Conservation (phyloP, 1,140 invertebrate genomes). For the Watersipora subatra region DNA sequence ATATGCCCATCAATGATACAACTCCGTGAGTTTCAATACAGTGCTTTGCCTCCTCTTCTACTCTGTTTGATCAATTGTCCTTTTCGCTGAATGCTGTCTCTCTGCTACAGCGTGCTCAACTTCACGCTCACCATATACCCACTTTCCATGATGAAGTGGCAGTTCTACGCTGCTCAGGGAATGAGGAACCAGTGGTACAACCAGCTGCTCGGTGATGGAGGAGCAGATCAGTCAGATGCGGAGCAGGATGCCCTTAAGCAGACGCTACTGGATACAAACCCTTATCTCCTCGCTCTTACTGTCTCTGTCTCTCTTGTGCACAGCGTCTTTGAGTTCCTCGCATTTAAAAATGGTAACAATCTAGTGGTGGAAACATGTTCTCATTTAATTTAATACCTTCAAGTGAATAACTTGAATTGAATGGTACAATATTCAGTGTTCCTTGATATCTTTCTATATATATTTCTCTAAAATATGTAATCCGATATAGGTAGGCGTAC, state of each 20-base stretch:
- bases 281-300: slow-evolving; percentile 80
- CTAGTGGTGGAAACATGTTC: background rate
- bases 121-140: slow-evolving; percentile 76
- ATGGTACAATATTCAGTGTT: background rate
- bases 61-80: too few relatives aligned
- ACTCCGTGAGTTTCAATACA: slow-evolving; percentile 44
- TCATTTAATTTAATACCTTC: slow-evolving; percentile 3
- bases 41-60: background rate
- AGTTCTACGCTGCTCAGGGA: slow-evolving; percentile 80
- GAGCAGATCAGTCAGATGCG: slow-evolving; percentile 57
- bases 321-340: slow-evolving; percentile 92
- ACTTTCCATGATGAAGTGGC: slow-evolving; percentile 89
- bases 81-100: slow-evolving; percentile 4
- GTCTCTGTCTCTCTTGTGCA: slow-evolving; percentile 86
- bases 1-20: slow-evolving; percentile 81
- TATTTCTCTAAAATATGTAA: too few relatives aligned
- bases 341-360: slow-evolving; percentile 87
- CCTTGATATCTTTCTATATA: too few relatives aligned
- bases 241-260: slow-evolving; percentile 96
- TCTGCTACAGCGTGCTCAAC: slow-evolving; percentile 38
- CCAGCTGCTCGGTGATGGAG: slow-evolving; percentile 46
- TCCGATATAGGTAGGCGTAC: too few relatives aligned
- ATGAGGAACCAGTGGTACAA: slow-evolving; percentile 54
- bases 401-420: background rate
- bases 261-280: slow-evolving; percentile 89